Evolutionary conservation across 2,113 vertebrate genomes (phyloP), one percentile per base, ranked within the genome.

Genomic region (Hucho hucho): DNA sequence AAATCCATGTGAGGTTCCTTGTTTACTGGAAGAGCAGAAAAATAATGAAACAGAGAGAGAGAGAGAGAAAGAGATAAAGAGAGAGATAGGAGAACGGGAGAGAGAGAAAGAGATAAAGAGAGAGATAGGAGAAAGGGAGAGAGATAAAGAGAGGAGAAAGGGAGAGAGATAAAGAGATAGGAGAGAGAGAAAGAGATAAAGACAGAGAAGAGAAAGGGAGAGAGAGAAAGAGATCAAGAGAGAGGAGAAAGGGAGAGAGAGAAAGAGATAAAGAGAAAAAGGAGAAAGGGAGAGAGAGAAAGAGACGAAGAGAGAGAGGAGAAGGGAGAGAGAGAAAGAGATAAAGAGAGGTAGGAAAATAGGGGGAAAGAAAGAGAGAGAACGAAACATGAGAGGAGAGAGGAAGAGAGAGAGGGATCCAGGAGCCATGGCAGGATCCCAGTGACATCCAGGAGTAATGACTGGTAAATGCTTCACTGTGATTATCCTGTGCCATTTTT

Each of bases 401-500:
- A 26, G 74, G 64, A 74, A 29, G 28, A 56, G 81, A 28, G 32
- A 69, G 75, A 69, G n/a, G 61, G n/a, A 25, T 46, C 32, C 64
- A 59, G 75, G 28, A 63, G 68, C 32, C 78, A 24, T 49, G 75
- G 65, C 29, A 56, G 77, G 81, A 81, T 86, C 64, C 11, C 24
- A 85, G 47, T 85, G 90, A 86, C 90, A 84, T 81, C 24, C 9
- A 70, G 82, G 88, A 87, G 85, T 84, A 88, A 91, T 88, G 87
- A 89, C 81, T 81, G 79, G 88, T 87, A 83, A 83, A 88, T 75
- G 76, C 84, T 83, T 86, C 75, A 79, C 80, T 79, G 78, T 89
- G 88, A 90, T 89, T 89, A 86, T 81, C 81, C 74, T 46, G 64
- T 66, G 83, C 80, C 82, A 88, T 89, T 87, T 87, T 84, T 88